phyloP scores from a whole-genome alignment of 2,797 vertebrate genomes.

The Austrolebias charrua region DNA sequence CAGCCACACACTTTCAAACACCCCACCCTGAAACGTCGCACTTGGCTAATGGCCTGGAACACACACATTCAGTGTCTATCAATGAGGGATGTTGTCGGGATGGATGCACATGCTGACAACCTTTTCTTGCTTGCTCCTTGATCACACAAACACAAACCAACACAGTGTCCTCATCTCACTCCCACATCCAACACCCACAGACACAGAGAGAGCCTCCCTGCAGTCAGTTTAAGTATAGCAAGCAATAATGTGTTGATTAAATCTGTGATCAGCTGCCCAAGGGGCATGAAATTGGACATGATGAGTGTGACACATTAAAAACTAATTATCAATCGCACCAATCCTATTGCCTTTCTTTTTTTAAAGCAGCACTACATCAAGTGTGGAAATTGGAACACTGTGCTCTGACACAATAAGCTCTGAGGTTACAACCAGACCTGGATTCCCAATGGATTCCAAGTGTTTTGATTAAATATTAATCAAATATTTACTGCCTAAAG shows the following conservation, averaged over 20 bases:
- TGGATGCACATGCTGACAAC: constrained; percentile 66
- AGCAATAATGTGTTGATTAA: constrained; percentile 76
- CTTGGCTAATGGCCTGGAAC: constrained; percentile 65
- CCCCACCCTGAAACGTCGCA: constrained; percentile 52
- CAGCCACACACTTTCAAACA: constrained; percentile 23
- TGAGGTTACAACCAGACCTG: constrained; percentile 52
- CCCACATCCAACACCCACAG: neutral
- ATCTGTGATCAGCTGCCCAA: constrained; percentile 76
- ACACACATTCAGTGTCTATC: constrained; percentile 63
- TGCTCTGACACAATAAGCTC: constrained; percentile 42
- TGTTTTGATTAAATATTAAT: constrained; percentile 45
- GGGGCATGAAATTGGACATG: constrained; percentile 82
- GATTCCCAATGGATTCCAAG: constrained; percentile 23
- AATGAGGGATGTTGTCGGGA: constrained; percentile 55
- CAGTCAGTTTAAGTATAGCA: constrained; percentile 69
- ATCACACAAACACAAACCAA: constrained; percentile 37
- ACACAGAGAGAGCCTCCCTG: constrained; percentile 34
- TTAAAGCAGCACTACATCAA: constrained; percentile 68
- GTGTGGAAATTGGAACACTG: constrained; percentile 65
- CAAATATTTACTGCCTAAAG: constrained; percentile 42
- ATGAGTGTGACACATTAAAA: constrained; percentile 83
- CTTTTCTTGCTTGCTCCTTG: constrained; percentile 22
- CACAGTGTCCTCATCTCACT: constrained; percentile 20
- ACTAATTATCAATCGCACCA: constrained; percentile 77
- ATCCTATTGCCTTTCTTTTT: constrained; percentile 71